Evolutionary conservation across 2,113 vertebrate species (phyloP), one percentile per base, ranked within the genome.

Genomic region (Mionectes macconnelli): DNA sequence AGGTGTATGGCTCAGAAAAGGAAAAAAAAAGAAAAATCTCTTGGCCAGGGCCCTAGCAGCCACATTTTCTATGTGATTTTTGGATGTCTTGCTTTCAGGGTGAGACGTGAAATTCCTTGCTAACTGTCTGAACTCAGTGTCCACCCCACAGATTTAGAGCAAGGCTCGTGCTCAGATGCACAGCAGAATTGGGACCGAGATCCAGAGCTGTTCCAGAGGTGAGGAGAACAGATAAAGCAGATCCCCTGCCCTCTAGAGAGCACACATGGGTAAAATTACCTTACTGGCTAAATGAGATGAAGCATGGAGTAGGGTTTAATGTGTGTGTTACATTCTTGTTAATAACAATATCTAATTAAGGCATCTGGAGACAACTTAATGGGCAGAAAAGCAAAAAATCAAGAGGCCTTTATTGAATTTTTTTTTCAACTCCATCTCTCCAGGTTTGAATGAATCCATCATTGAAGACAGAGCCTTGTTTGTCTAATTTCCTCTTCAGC

Each of bases 311-410:
- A 64, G 62, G 62, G 44, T 88, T 92, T 94, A 92, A 96, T 94
- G 90, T 92, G 64, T 82, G 79, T 75, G 40, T 50, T 94, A 60
- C 3, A 1, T 90, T 94, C 89, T 80, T 67, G 73, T 89, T 97
- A 97, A 90, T 97, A 96, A 94, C 53, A 82, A 52, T 93, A 93
- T 90, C 59, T 85, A 92, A 97, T 96, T 93, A 94, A 89, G 76
- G 44, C 83, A 94, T 92, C 89, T 89, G 40, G 16, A 0, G 3
- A 89, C 89, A 92, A 72, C 40, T 87, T 87, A 89, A 94, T 77
- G 67, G 37, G 17, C 70, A 92, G 76, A 85, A 87, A 82, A 92
- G 39, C 19, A 45, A 81, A 89, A 81, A 91, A 87, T 69, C 39
- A 90, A 84, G 76, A 73, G 59, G n/a, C 37, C 13, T 94, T 94